A percentile compares a stretch with the other conserved stretches of the same genome.
Conservation (phyloP, 1,140 invertebrate species). For the Cydia fagiglandana region DNA sequence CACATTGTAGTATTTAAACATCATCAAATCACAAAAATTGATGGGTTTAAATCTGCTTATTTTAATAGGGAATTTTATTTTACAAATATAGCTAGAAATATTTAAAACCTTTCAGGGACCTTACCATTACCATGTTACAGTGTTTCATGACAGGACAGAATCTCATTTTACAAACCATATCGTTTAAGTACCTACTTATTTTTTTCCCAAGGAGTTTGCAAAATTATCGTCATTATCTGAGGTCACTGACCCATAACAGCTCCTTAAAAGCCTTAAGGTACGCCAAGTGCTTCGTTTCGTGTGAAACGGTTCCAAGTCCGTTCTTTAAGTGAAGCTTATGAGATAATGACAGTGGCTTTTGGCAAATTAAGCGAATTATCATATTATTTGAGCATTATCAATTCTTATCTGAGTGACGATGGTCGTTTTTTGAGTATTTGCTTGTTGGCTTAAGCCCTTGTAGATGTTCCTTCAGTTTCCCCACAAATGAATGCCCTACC, state of each 20-base stretch:
- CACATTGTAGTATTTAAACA: too few relatives aligned
- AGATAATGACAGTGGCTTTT: constrained; percentile 1
- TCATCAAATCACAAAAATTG: too few relatives aligned
- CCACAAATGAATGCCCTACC: too few relatives aligned
- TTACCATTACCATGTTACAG: too few relatives aligned
- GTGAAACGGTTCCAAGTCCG: not conserved
- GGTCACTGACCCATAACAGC: not conserved
- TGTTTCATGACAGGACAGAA: too few relatives aligned
- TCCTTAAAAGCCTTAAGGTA: constrained; percentile 15
- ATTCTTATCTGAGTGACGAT: not conserved
- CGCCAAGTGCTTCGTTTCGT: not conserved
- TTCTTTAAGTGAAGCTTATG: not conserved
- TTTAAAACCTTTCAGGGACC: too few relatives aligned
- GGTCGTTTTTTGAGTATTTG: not conserved
- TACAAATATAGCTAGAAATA: too few relatives aligned
- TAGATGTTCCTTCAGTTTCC: too few relatives aligned
- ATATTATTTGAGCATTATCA: not conserved
- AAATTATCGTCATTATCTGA: not conserved
- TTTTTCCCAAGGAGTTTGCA: not conserved
- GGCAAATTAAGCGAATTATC: not conserved
- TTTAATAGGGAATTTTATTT: too few relatives aligned
- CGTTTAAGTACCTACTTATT: not conserved
- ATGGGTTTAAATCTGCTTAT: too few relatives aligned
- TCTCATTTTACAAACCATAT: not conserved
- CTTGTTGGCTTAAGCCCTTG: too few relatives aligned